Evolutionary conservation across 1,140 invertebrate species (phyloP).

Genomic region (Aphidius gifuensis): DNA sequence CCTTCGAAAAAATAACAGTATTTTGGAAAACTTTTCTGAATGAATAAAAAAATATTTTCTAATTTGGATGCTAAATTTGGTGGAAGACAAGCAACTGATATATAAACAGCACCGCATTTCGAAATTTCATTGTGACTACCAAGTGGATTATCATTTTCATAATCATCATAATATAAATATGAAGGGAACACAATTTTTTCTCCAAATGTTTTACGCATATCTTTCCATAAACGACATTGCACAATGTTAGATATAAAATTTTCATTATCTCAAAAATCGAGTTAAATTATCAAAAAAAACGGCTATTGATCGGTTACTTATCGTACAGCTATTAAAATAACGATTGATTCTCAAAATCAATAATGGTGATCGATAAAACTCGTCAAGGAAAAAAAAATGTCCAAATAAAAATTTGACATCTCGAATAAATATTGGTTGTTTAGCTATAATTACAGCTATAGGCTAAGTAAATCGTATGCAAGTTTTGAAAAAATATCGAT

Average conservation of each 20-base stretch:
- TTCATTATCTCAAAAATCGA: conserved; percentile 18
- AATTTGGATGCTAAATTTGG: conserved; percentile 26
- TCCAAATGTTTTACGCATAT: conserved; percentile 1
- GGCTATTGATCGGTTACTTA: too few species aligned
- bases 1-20: conserved; percentile 29
- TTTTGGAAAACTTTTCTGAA: conserved; percentile 28
- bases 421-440: too few species aligned
- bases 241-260: conserved; percentile 20
- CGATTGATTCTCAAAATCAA: too few species aligned
- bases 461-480: too few species aligned
- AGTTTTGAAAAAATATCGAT: too few species aligned
- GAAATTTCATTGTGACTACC: conserved; percentile 10
- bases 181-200: conserved; percentile 19
- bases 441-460: too few species aligned
- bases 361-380: too few species aligned
- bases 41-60: conserved; percentile 35
- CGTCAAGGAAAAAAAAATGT: too few species aligned
- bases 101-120: conserved; percentile 14
- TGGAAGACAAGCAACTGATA: conserved; percentile 32
- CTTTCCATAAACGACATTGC: conserved; percentile 16
- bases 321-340: too few species aligned
- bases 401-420: too few species aligned
- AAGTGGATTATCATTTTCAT: conserved; percentile 23
- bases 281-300: too few species aligned
- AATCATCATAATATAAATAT: conserved; percentile 24